phyloP scores from a whole-genome alignment of 2,113 vertebrate genomes.

The Rhinopomastus cyanomelas region DNA sequence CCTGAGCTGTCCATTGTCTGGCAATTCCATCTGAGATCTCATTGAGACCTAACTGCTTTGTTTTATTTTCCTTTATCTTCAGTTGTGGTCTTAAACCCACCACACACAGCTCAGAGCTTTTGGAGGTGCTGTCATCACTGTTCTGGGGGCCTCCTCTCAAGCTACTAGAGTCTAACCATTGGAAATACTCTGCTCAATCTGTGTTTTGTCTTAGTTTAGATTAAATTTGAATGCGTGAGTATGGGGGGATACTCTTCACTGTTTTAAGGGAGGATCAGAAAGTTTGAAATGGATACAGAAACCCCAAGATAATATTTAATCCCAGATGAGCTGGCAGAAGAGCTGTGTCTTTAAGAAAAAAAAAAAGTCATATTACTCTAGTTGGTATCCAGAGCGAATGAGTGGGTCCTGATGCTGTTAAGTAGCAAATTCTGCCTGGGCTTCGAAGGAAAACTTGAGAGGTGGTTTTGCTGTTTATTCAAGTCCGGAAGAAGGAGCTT shows the following conservation, averaged over 20 bases:
- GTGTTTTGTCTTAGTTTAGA: neutral
- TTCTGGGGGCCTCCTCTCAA: accelerated
- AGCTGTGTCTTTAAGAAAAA: neutral
- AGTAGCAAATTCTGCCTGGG: slow-evolving; percentile 1
- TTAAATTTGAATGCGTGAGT: neutral
- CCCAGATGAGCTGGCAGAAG: neutral
- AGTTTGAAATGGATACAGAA: neutral
- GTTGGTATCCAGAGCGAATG: neutral
- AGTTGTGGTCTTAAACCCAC: too few species aligned
- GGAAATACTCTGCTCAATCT: neutral
- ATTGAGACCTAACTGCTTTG: too few species aligned
- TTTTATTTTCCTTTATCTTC: too few species aligned
- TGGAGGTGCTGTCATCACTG: neutral
- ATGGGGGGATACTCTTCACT: neutral
- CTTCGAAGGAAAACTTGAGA: slow-evolving; percentile 50
- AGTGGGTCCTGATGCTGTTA: neutral
- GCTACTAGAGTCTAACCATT: neutral
- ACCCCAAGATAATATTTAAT: neutral
- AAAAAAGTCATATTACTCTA: neutral
- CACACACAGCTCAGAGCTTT: neutral
- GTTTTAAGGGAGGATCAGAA: neutral
- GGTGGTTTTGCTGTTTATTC: neutral
- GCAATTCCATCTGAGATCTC: too few species aligned
- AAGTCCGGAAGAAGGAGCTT: slow-evolving; percentile 32
- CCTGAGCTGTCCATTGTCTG: too few species aligned